Evolutionary conservation across 2,797 vertebrate genomes (phyloP).

Genomic region (Xyrichtys novacula): DNA sequence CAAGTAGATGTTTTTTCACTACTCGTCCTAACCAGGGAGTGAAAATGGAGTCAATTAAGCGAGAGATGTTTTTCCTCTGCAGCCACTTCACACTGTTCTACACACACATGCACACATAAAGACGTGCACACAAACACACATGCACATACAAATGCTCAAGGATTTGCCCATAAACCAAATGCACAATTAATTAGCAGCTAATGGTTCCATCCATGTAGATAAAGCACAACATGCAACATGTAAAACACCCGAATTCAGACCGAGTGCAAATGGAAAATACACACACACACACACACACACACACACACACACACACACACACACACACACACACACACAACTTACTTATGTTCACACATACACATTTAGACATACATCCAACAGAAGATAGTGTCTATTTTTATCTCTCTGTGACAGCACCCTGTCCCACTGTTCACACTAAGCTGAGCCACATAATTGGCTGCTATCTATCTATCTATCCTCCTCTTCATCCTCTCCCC

Average conservation of each 20-base stretch:
- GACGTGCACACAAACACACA: not conserved
- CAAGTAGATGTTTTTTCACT: not conserved
- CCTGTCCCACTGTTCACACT: slow-evolving; percentile 70
- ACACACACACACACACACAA: slow-evolving; percentile 1
- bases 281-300: not conserved
- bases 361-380: slow-evolving; percentile 9
- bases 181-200: slow-evolving; percentile 29
- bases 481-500: slow-evolving; percentile 5
- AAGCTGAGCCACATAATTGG: slow-evolving; percentile 70
- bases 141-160: not conserved
- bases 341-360: too few species aligned
- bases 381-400: slow-evolving; percentile 61
- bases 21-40: slow-evolving; percentile 9
- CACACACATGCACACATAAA: not conserved
- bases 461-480: slow-evolving; percentile 56
- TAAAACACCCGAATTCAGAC: slow-evolving; percentile 5
- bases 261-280: not conserved
- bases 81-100: not conserved
- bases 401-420: slow-evolving; percentile 55
- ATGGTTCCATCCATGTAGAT: slow-evolving; percentile 8
- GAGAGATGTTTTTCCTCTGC: not conserved
- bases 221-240: not conserved
- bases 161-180: not conserved
- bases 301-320: not conserved
- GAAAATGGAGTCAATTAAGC: slow-evolving; percentile 21